Evolutionary conservation across 2,888 invertebrate genomes (phyloP).

Genomic region (Euclidia mi): DNA sequence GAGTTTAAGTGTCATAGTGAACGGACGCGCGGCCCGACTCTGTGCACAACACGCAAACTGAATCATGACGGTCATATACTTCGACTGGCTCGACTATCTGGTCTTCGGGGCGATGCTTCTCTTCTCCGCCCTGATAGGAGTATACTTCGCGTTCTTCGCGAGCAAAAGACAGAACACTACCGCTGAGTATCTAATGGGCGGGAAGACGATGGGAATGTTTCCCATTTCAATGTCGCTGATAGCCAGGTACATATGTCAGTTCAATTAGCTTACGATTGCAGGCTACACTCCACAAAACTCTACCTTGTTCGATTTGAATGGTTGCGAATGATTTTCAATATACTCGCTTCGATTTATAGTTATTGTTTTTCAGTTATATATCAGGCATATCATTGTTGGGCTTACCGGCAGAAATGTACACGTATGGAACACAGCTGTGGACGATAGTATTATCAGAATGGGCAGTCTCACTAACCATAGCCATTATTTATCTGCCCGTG

Average conservation of each 20-base stretch:
- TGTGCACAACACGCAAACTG: slow-evolving; percentile 41
- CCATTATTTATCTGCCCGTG: slow-evolving; percentile 92
- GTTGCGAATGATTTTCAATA: slow-evolving; percentile 30
- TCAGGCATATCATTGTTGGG: slow-evolving; percentile 94
- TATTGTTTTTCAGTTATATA: slow-evolving; percentile 90
- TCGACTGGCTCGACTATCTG: slow-evolving; percentile 91
- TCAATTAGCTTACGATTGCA: neutral
- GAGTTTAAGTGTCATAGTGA: slow-evolving; percentile 70
- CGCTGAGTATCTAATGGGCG: slow-evolving; percentile 93
- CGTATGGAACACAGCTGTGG: slow-evolving; percentile 93
- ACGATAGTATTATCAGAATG: slow-evolving; percentile 91
- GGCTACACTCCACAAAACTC: neutral
- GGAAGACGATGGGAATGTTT: slow-evolving; percentile 94
- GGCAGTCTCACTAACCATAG: slow-evolving; percentile 92
- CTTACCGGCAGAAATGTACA: slow-evolving; percentile 94
- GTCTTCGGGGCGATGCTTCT: slow-evolving; percentile 92
- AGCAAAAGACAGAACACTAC: slow-evolving; percentile 92
- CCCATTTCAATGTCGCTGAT: slow-evolving; percentile 94
- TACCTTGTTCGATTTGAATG: neutral
- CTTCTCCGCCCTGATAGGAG: slow-evolving; percentile 91
- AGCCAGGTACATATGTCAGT: slow-evolving; percentile 89
- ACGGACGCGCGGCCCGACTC: slow-evolving; percentile 69
- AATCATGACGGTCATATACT: slow-evolving; percentile 82
- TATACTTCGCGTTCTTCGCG: slow-evolving; percentile 93
- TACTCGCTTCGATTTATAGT: slow-evolving; percentile 11